These are phyloP conservation scores for Thysanoteuthis rhombus DNA, from an alignment of 2,888 invertebrate species.

Conservation along the genomic window DNA sequence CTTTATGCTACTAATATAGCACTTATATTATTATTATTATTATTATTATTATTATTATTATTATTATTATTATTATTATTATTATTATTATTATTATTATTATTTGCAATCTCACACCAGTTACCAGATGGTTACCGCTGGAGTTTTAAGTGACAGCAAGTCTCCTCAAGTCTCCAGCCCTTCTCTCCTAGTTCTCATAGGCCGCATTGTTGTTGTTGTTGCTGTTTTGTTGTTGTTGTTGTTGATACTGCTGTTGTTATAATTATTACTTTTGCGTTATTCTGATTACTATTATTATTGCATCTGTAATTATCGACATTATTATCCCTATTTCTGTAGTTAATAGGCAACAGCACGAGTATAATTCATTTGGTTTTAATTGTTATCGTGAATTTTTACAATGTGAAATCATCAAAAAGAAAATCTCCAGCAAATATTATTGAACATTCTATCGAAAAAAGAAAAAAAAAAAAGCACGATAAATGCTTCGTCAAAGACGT, in stretches of 20 bases:
- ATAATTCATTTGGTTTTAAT: not conserved
- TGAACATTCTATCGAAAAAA: not conserved
- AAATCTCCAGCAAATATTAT: not conserved
- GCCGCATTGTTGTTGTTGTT: no score
- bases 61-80: no score
- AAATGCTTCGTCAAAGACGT: not conserved
- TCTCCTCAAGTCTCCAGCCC: no score
- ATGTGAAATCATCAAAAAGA: not conserved
- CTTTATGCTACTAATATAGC: no score
- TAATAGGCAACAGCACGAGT: not conserved
- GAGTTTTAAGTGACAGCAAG: no score
- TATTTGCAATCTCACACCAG: no score
- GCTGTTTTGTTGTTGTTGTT: not conserved
- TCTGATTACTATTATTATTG: not conserved
- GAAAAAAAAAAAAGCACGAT: not conserved
- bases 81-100: no score
- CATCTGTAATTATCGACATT: not conserved
- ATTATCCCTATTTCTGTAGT: not conserved
- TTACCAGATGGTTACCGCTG: no score
- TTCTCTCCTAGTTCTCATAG: no score
- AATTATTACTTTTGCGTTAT: not conserved
- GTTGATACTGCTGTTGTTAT: not conserved
- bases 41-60: no score
- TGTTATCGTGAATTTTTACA: not conserved
- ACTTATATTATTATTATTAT: no score